A percentile compares a stretch with the other conserved stretches of the same genome.
These are phyloP conservation scores for Hyaena hyaena DNA, from an alignment of 2,113 vertebrate species.

Conservation along the genomic window DNA sequence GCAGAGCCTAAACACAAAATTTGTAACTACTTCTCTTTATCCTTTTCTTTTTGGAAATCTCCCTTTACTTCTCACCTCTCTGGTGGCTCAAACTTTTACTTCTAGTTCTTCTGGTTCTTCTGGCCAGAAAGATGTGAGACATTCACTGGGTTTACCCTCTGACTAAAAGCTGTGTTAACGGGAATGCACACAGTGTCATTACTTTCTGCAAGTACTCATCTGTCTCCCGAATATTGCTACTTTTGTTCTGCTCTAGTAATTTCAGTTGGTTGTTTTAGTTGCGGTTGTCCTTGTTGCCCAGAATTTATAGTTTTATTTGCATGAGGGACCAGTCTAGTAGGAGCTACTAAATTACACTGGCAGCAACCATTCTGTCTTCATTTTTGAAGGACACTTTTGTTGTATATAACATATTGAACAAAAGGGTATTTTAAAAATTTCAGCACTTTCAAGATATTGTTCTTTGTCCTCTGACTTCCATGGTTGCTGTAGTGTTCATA, in stretches of 20 bases:
- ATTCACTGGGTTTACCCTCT: neutral
- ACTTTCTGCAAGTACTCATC: neutral
- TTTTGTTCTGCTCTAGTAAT: neutral
- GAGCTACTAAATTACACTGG: neutral
- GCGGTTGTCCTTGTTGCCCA: neutral
- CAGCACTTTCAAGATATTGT: neutral
- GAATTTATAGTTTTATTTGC: neutral
- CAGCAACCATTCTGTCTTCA: neutral
- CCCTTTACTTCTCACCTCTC: neutral
- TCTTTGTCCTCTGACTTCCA: neutral
- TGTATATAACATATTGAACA: neutral
- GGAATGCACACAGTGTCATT: neutral
- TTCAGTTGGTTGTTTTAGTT: neutral
- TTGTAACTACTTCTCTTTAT: neutral
- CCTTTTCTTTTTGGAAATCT: neutral
- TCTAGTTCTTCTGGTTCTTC: neutral
- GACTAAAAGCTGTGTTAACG: neutral
- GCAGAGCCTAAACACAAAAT: neutral
- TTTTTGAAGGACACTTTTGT: neutral
- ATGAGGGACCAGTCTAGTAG: neutral
- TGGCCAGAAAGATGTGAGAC: neutral
- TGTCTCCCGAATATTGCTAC: neutral
- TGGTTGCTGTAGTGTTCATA: neutral
- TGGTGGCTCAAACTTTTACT: neutral
- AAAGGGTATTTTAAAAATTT: neutral